Conservation (phyloP, 1,140 invertebrate genomes). For the Bathynomus jamesi region DNA sequence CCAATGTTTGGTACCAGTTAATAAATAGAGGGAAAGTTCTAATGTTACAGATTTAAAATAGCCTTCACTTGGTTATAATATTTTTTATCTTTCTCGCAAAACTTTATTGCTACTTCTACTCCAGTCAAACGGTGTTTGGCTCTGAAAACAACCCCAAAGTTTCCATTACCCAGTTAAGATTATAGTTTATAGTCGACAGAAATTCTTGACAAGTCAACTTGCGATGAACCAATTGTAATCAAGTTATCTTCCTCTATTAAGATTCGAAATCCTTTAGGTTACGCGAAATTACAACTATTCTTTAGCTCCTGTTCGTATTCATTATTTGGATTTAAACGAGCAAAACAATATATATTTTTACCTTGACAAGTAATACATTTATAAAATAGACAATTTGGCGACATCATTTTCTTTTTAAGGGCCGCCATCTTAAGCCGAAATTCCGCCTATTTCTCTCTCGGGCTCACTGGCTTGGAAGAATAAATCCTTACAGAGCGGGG, state of each 20-base stretch:
- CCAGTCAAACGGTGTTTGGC: background rate
- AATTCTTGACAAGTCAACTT: background rate
- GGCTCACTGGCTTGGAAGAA: background rate
- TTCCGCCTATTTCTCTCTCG: background rate
- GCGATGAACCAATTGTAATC: background rate
- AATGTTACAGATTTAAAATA: background rate
- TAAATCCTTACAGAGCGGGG: background rate
- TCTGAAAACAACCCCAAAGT: background rate
- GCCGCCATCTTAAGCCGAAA: background rate
- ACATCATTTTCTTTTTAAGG: background rate
- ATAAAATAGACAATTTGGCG: background rate
- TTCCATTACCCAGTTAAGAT: background rate
- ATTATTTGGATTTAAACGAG: background rate
- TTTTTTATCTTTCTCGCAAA: background rate
- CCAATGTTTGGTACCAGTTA: background rate
- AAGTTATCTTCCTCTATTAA: background rate
- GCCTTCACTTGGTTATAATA: background rate
- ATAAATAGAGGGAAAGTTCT: background rate
- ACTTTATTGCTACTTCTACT: background rate
- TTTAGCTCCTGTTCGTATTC: background rate
- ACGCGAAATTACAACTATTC: background rate
- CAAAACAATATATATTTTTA: background rate
- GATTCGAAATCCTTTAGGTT: background rate
- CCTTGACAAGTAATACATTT: background rate
- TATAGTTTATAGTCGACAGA: background rate